Percentiles rank a stretch among this genome's conserved stretches.
These are phyloP conservation scores for Miichthys miiuy DNA, from an alignment of 2,797 vertebrate species.

Conservation along the genomic window DNA sequence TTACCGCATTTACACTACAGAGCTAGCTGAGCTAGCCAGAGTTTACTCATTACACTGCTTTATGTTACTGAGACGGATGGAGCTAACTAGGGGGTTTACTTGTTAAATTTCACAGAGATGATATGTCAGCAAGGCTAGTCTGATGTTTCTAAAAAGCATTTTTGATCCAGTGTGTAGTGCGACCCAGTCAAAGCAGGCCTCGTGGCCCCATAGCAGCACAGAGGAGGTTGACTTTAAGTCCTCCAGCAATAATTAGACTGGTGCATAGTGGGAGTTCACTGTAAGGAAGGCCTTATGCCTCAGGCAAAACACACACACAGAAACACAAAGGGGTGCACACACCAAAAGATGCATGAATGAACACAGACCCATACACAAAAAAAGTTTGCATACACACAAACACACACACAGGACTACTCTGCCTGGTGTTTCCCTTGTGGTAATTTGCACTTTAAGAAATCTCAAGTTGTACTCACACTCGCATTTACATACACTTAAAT, in stretches of 20 bases:
- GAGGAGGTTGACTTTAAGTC: slow-evolving; percentile 44
- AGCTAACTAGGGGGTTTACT: slow-evolving; percentile 36
- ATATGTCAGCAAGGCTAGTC: slow-evolving; percentile 7
- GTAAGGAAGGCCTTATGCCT: slow-evolving; percentile 32
- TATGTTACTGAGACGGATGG: slow-evolving; percentile 44
- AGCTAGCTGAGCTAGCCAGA: slow-evolving; percentile 24
- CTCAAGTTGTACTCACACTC: slow-evolving; percentile 16
- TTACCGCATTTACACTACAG: slow-evolving; percentile 77
- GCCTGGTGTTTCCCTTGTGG: slow-evolving; percentile 27
- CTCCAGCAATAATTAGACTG: slow-evolving; percentile 67
- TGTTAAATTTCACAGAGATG: slow-evolving; percentile 39
- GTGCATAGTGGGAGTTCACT: slow-evolving; percentile 57
- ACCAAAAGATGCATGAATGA: slow-evolving; percentile 44
- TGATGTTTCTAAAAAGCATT: slow-evolving; percentile 24
- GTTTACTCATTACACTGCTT: slow-evolving; percentile 66
- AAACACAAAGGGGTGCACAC: neutral
- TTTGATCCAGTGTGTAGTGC: slow-evolving; percentile 23
- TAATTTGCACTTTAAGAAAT: slow-evolving; percentile 51
- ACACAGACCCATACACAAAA: slow-evolving; percentile 4
- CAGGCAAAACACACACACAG: slow-evolving; percentile 35
- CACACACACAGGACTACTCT: slow-evolving; percentile 6
- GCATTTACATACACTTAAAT: neutral
- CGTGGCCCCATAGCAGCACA: slow-evolving; percentile 26
- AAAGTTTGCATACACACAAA: slow-evolving; percentile 24
- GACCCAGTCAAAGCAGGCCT: slow-evolving; percentile 36